Evolutionary conservation across 2,888 invertebrate species (phyloP).

Genomic region (Lepidocyrtinus sp.): DNA sequence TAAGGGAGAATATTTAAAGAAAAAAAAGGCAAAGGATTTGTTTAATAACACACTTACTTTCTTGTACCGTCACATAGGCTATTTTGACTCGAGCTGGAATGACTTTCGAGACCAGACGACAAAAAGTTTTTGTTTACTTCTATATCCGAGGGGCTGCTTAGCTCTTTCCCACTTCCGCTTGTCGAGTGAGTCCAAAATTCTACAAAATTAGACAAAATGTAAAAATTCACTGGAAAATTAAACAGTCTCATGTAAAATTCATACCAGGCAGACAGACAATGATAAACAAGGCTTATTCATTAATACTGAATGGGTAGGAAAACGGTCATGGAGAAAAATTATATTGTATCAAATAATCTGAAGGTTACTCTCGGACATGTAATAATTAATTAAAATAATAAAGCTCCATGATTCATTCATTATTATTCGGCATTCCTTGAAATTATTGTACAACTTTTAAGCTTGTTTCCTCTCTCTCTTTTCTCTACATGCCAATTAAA

Average conservation of each 20-base stretch:
- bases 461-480: no score
- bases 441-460: no score
- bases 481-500: no score
- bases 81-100: constrained; percentile 69
- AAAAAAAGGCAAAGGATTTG: not conserved
- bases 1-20: not conserved
- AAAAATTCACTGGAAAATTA: not conserved
- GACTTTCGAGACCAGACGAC: constrained; percentile 69
- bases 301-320: no score
- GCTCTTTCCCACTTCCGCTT: constrained; percentile 67
- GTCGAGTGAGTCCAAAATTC: constrained; percentile 69
- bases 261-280: not conserved
- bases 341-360: no score
- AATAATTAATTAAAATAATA: no score
- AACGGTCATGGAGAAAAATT: no score
- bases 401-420: no score
- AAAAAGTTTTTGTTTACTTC: constrained; percentile 67
- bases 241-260: not conserved
- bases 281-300: no score
- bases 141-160: constrained; percentile 68
- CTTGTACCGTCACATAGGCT: constrained; percentile 66
- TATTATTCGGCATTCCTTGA: no score
- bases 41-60: constrained; percentile 59
- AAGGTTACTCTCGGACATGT: no score
- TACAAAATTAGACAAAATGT: constrained; percentile 30